phyloP scores from a whole-genome alignment of 2,888 invertebrate genomes.

The Cecidostiba fungosa region DNA sequence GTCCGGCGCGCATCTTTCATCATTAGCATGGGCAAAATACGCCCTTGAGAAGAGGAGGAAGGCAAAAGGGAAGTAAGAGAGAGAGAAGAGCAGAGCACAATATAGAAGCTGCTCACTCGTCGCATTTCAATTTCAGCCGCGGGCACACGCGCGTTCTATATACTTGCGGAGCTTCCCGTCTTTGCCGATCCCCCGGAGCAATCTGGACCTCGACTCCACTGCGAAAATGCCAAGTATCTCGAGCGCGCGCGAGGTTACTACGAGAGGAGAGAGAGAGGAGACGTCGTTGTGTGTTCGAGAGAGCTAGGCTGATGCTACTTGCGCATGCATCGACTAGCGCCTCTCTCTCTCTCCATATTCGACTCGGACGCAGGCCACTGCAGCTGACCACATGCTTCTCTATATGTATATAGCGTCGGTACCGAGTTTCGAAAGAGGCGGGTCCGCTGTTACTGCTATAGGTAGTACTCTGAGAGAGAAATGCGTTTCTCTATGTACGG shows the following conservation, averaged over 20 bases:
- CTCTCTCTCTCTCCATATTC: neutral
- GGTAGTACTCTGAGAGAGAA: neutral
- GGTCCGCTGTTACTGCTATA: neutral
- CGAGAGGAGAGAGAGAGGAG: neutral
- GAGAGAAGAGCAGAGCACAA: neutral
- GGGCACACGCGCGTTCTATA: neutral
- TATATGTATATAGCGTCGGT: neutral
- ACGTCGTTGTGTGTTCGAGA: neutral
- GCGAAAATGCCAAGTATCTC: slow-evolving; percentile 16
- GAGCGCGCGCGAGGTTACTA: neutral
- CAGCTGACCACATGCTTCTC: slow-evolving; percentile 2
- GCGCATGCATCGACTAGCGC: neutral
- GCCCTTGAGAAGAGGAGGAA: neutral
- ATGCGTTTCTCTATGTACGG: neutral
- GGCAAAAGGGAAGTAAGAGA: neutral
- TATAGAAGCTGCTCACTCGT: slow-evolving; percentile 17
- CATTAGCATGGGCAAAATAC: slow-evolving; percentile 16
- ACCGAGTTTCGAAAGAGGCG: neutral
- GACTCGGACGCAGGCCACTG: neutral
- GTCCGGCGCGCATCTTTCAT: slow-evolving; percentile 9
- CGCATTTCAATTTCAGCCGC: slow-evolving; percentile 15
- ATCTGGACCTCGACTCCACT: neutral
- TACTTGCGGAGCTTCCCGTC: neutral
- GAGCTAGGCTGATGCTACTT: neutral
- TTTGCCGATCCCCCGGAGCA: neutral